These are phyloP conservation scores for Polydrusus pterygomalis DNA, from an alignment of 2,888 invertebrate genomes.

Conservation along the genomic window DNA sequence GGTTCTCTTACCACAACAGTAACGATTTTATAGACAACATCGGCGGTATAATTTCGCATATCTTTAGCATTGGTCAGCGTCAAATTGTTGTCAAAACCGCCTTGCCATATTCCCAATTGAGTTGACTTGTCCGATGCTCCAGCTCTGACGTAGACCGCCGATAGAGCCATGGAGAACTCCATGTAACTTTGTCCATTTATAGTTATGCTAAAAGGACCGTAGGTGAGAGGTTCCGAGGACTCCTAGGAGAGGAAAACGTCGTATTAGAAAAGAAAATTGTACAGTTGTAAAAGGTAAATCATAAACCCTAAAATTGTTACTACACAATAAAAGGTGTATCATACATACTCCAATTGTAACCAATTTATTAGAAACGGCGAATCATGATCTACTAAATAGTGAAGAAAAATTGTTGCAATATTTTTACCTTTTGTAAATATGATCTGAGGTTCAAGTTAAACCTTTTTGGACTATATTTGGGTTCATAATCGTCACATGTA, in stretches of 20 bases:
- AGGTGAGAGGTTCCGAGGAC: slow-evolving; percentile 71
- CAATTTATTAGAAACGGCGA: too few relatives aligned
- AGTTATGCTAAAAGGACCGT: slow-evolving; percentile 79
- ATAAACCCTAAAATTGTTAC: too few relatives aligned
- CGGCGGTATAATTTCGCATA: slow-evolving; percentile 85
- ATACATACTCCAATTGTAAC: too few relatives aligned
- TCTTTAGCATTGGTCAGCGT: slow-evolving; percentile 79
- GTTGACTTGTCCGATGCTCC: slow-evolving; percentile 84
- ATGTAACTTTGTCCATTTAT: slow-evolving; percentile 84
- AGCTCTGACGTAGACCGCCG: slow-evolving; percentile 82
- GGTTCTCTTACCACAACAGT: slow-evolving; percentile 89
- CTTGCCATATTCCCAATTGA: slow-evolving; percentile 84
- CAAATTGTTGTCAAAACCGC: slow-evolving; percentile 82
- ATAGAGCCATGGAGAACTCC: slow-evolving; percentile 84
- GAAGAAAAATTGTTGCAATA: too few relatives aligned
- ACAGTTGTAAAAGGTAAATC: too few relatives aligned
- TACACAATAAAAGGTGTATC: too few relatives aligned
- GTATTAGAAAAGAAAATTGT: too few relatives aligned
- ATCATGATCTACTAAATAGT: not conserved
- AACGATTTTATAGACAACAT: slow-evolving; percentile 89
- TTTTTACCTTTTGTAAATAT: slow-evolving; percentile 77
- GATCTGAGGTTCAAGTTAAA: slow-evolving; percentile 80
- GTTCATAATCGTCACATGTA: slow-evolving; percentile 86
- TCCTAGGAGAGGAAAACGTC: slow-evolving; percentile 47
- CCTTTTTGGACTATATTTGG: slow-evolving; percentile 83